A percentile compares a stretch with the other conserved stretches of the same genome.
phyloP scores from a whole-genome alignment of 1,140 invertebrate species.

The Danaus melanippus region DNA sequence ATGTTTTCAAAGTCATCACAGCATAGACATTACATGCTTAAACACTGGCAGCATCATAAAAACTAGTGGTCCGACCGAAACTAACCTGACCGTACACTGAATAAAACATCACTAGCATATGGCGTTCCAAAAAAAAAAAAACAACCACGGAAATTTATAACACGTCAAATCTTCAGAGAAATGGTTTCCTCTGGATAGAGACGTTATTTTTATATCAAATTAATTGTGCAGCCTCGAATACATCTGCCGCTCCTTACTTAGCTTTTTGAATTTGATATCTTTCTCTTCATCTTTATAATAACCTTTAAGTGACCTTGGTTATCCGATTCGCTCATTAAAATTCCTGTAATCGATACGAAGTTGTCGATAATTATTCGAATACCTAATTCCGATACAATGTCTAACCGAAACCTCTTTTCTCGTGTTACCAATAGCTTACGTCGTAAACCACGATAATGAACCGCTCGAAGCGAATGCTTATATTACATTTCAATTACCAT shows the following conservation, averaged over 20 bases:
- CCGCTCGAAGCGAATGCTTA: conserved; percentile 48
- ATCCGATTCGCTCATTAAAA: conserved; percentile 44
- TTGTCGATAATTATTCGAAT: conserved; percentile 48
- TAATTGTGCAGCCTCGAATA: conserved; percentile 57
- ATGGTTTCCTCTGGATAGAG: conserved; percentile 67
- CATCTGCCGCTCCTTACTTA: conserved; percentile 57
- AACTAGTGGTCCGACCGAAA: conserved; percentile 23
- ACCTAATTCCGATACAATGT: conserved; percentile 28
- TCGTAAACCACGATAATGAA: conserved; percentile 55
- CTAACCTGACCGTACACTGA: conserved; percentile 31
- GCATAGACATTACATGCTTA: neutral
- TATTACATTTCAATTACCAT: conserved; percentile 69
- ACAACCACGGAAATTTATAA: conserved; percentile 63
- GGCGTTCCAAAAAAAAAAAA: conserved; percentile 43
- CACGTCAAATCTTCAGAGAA: conserved; percentile 63
- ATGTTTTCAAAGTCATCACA: no score
- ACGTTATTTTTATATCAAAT: conserved; percentile 65
- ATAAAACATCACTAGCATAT: conserved; percentile 52
- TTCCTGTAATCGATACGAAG: conserved; percentile 52
- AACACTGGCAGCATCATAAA: conserved; percentile 20
- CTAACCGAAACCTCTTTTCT: conserved; percentile 21
- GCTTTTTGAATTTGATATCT: conserved; percentile 36
- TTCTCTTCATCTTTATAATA: conserved; percentile 14
- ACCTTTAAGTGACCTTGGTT: conserved; percentile 17
- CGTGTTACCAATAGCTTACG: conserved; percentile 38